Evolutionary conservation across 2,797 vertebrate genomes (phyloP).

Genomic region (Erpetoichthys calabaricus): DNA sequence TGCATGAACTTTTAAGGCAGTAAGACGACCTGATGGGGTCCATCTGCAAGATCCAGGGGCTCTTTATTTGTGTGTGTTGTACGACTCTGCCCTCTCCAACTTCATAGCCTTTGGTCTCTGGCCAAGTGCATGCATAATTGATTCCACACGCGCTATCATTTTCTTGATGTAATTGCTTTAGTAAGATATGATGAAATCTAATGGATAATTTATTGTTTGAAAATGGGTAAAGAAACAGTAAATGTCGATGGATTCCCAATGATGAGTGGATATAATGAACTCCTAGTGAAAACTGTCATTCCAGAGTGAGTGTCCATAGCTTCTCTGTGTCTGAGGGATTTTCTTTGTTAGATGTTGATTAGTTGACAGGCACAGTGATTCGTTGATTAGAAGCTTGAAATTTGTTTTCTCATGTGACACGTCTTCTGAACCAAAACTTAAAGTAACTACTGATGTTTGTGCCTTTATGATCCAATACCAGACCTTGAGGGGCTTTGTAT

Average conservation of each 20-base stretch:
- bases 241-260: constrained; percentile 31
- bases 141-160: constrained; percentile 89
- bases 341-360: constrained; percentile 22
- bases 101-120: constrained; percentile 83
- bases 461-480: too few species aligned
- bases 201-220: constrained; percentile 85
- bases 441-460: too few species aligned
- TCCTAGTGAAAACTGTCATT: constrained; percentile 1
- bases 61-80: constrained; percentile 63
- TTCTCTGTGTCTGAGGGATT: constrained; percentile 13
- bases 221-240: constrained; percentile 65
- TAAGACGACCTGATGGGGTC: constrained; percentile 98
- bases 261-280: constrained; percentile 9
- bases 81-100: constrained; percentile 71
- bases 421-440: too few species aligned
- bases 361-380: constrained; percentile 20
- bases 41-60: constrained; percentile 81
- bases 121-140: constrained; percentile 98
- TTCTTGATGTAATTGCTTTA: constrained; percentile 98
- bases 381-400: constrained; percentile 16
- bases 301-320: constrained; percentile 13
- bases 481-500: too few species aligned
- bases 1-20: constrained; percentile 97
- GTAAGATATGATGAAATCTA: constrained; percentile 98
- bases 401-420: constrained; percentile 7